Percentiles rank a stretch among this genome's conserved stretches.
These are phyloP conservation scores for Camponotus vicinus DNA, from an alignment of 1,140 invertebrate genomes.

Conservation along the genomic window DNA sequence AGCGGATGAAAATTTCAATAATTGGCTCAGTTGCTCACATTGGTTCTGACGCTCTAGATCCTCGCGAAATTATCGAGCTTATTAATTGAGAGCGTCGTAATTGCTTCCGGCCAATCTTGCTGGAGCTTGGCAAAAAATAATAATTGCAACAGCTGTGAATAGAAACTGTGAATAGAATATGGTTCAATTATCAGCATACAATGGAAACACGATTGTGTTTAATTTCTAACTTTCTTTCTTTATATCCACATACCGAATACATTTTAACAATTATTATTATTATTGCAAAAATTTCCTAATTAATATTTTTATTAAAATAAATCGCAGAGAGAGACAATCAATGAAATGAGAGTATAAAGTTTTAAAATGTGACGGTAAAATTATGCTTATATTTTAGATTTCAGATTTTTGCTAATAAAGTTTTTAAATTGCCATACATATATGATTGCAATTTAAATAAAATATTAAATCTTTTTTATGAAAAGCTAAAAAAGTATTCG, in stretches of 20 bases:
- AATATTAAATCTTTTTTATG: too few relatives aligned
- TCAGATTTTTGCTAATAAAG: too few relatives aligned
- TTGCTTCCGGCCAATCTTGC: conserved; percentile 70
- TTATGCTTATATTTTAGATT: too few relatives aligned
- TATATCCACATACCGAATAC: neutral
- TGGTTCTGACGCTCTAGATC: conserved; percentile 65
- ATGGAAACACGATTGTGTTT: neutral
- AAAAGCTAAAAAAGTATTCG: too few relatives aligned
- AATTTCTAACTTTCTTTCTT: neutral
- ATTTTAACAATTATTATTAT: neutral
- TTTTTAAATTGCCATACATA: too few relatives aligned
- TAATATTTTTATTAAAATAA: neutral
- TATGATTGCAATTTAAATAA: too few relatives aligned
- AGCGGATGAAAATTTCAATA: conserved; percentile 75
- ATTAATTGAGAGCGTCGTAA: conserved; percentile 70
- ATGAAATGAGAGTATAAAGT: too few relatives aligned
- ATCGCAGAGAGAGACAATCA: too few relatives aligned
- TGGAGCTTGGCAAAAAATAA: conserved; percentile 52
- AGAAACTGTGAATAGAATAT: neutral
- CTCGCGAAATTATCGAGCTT: conserved; percentile 73
- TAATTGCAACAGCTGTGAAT: conserved; percentile 23
- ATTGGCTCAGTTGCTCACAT: conserved; percentile 65
- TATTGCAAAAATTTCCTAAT: neutral
- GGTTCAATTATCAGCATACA: neutral
- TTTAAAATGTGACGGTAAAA: too few relatives aligned